Evolutionary conservation across 64 coral and sea anemone genomes (phyloP).

Genomic region (Montipora efflorescens): DNA sequence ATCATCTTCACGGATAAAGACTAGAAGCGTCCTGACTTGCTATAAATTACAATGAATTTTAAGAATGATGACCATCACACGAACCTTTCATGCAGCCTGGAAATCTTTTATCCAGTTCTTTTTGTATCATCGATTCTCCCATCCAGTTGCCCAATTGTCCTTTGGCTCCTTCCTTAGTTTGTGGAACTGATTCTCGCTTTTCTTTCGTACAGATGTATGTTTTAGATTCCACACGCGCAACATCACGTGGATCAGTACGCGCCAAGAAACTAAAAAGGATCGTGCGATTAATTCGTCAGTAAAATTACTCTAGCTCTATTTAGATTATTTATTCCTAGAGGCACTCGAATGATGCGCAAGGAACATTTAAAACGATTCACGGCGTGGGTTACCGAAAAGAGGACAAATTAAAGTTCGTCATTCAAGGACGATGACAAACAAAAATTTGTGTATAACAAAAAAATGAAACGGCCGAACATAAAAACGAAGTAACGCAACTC

Average conservation of each 20-base stretch:
- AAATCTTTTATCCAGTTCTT: conserved; percentile 82
- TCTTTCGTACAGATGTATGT: conserved; percentile 87
- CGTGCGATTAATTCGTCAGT: not conserved
- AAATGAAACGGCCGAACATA: not conserved
- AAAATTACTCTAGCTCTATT: not conserved
- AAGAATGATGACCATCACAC: not conserved
- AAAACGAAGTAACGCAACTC: conserved; percentile 6
- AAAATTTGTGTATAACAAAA: not conserved
- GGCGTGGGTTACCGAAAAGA: not conserved
- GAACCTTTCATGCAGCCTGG: conserved; percentile 98
- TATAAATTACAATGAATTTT: no score
- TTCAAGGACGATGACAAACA: no score
- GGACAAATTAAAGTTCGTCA: not conserved
- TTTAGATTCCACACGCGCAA: conserved; percentile 92
- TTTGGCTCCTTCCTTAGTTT: conserved; percentile 64
- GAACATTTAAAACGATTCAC: not conserved
- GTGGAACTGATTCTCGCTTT: conserved; percentile 74
- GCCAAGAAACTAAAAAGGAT: conserved; percentile 69
- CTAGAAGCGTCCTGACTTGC: no score
- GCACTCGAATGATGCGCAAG: not conserved
- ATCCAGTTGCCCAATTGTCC: conserved; percentile 93
- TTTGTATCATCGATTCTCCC: conserved; percentile 68
- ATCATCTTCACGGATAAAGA: not conserved
- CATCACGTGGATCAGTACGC: conserved; percentile 90
- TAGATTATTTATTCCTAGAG: not conserved